A percentile compares a stretch with the other conserved stretches of the same genome.
Evolutionary conservation across 2,113 vertebrate species (phyloP).

Genomic region (Nipponia nippon): DNA sequence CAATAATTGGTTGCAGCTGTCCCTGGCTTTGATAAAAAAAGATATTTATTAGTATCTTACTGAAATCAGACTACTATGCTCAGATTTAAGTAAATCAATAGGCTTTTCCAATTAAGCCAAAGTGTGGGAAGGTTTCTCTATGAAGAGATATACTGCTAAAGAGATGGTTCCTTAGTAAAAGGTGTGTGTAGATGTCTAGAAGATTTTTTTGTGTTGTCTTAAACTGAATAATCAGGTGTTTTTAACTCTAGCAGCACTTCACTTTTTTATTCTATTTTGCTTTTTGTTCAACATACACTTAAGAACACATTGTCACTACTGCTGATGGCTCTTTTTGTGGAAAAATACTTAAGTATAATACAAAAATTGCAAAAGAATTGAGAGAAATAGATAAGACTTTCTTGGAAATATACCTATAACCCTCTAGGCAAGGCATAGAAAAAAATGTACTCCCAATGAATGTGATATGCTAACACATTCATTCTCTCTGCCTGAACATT

Average conservation of each 20-base stretch:
- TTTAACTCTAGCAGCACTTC: neutral
- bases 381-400: neutral
- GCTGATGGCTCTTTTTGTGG: neutral
- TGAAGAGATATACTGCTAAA: neutral
- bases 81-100: neutral
- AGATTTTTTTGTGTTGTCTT: neutral
- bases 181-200: neutral
- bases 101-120: neutral
- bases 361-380: neutral
- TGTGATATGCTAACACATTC: neutral
- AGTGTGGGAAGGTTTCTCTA: neutral
- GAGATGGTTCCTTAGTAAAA: neutral
- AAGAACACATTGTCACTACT: neutral
- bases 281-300: neutral
- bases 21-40: neutral
- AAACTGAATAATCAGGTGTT: neutral
- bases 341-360: neutral
- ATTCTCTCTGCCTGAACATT: neutral
- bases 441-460: neutral
- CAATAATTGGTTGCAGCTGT: neutral
- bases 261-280: neutral
- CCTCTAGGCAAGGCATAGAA: neutral
- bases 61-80: neutral
- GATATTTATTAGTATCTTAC: neutral
- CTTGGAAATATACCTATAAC: neutral